Conservation (phyloP, 2,888 invertebrate species). For the Galerucella pusilla region DNA sequence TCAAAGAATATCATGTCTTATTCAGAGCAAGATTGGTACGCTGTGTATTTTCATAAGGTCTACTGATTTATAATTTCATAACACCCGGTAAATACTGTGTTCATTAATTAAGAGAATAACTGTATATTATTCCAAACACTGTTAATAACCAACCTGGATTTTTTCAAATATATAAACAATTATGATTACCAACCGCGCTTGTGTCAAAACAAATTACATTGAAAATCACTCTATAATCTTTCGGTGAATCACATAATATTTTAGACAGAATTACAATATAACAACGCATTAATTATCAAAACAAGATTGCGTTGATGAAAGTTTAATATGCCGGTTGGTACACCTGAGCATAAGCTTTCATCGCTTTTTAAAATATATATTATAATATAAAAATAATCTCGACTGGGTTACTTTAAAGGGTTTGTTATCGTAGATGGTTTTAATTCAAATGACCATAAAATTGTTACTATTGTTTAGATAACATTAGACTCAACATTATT, state of each 20-base stretch:
- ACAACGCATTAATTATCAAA: background rate
- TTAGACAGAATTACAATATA: background rate
- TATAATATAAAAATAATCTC: background rate
- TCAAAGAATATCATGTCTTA: too few relatives aligned
- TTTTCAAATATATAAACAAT: constrained; percentile 14
- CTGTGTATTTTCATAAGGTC: background rate
- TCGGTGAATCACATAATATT: constrained; percentile 4
- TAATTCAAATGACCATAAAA: background rate
- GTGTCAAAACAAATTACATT: constrained; percentile 20
- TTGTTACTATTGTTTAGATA: too few relatives aligned
- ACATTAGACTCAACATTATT: too few relatives aligned
- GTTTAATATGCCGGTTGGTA: constrained; percentile 7
- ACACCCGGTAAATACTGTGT: background rate
- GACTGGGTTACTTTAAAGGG: background rate
- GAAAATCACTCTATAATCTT: background rate
- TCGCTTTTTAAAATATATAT: constrained; percentile 6
- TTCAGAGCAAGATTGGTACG: background rate
- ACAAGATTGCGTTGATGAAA: constrained; percentile 5
- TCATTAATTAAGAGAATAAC: background rate
- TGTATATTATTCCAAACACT: constrained; percentile 8
- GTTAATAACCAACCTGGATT: constrained; percentile 9
- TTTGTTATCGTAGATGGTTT: background rate
- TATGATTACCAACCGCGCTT: constrained; percentile 22
- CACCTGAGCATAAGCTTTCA: background rate
- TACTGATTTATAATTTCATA: background rate